phyloP scores from a whole-genome alignment of 2,797 vertebrate genomes.

The Geotrypetes seraphini region DNA sequence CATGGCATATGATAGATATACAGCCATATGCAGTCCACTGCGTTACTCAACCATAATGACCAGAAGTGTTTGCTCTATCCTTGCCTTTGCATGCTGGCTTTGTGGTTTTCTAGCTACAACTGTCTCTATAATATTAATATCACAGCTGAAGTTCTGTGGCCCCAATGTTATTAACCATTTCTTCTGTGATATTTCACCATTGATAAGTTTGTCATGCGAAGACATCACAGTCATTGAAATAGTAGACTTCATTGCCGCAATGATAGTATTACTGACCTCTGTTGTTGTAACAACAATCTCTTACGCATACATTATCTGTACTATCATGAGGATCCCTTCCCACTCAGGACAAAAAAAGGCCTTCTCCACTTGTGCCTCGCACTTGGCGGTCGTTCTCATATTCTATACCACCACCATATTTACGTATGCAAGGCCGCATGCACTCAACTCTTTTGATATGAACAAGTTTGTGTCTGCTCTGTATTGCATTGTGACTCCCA shows the following conservation, averaged over 20 bases:
- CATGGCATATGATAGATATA: neutral
- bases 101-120: neutral
- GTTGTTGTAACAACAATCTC: slow-evolving; percentile 7
- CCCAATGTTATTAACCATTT: too few relatives aligned
- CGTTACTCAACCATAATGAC: neutral
- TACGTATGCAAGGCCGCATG: neutral
- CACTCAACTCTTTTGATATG: neutral
- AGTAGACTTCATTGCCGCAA: neutral
- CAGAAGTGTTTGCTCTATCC: neutral
- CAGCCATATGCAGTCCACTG: neutral
- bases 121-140: slow-evolving; percentile 3
- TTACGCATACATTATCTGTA: slow-evolving; percentile 5
- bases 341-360: neutral
- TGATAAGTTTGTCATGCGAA: slow-evolving; percentile 3
- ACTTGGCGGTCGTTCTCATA: neutral
- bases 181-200: slow-evolving; percentile 7
- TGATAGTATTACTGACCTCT: neutral
- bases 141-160: neutral
- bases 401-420: slow-evolving; percentile 1
- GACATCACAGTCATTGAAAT: slow-evolving; percentile 1
- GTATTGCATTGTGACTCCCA: neutral
- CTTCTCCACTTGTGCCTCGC: slow-evolving; percentile 5
- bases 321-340: slow-evolving; percentile 1
- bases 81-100: neutral
- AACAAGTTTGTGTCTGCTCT: neutral